Evolutionary conservation across 2,888 invertebrate species (phyloP).

Genomic region (Cryptops parisi): DNA sequence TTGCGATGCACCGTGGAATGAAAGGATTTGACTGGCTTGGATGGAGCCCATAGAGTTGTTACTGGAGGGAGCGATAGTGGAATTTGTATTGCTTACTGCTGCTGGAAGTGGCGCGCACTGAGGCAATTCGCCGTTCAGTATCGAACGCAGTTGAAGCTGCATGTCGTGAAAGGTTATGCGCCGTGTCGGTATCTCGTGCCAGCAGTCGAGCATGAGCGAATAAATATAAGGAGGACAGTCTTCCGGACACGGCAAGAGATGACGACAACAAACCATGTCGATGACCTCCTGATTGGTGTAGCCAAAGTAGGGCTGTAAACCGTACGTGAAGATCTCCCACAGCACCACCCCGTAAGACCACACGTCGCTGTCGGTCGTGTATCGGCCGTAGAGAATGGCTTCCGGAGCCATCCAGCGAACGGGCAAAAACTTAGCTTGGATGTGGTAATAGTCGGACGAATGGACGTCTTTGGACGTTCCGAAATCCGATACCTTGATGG

Average conservation of each 20-base stretch:
- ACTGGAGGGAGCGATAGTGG: constrained; percentile 37
- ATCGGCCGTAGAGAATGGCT: constrained; percentile 92
- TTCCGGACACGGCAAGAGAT: constrained; percentile 80
- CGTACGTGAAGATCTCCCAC: constrained; percentile 98
- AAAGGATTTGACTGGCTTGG: constrained; percentile 26
- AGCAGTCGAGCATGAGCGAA: constrained; percentile 94
- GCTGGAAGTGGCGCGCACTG: constrained; percentile 28
- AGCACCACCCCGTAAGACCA: constrained; percentile 98
- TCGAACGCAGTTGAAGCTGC: constrained; percentile 60
- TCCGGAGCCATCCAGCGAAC: constrained; percentile 99
- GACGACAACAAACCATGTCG: constrained; percentile 87
- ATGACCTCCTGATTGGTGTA: constrained; percentile 96
- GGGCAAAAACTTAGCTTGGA: constrained; percentile 85
- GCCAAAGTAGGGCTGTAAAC: constrained; percentile 82
- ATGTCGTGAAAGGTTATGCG: constrained; percentile 89
- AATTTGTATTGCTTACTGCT: no score
- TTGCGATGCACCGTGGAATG: neutral
- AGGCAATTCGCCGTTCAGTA: constrained; percentile 34
- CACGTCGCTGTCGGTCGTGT: constrained; percentile 93
- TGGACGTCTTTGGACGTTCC: constrained; percentile 77
- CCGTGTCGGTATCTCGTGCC: constrained; percentile 84
- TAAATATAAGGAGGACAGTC: constrained; percentile 86
- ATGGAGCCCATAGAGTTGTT: constrained; percentile 37
- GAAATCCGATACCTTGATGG: constrained; percentile 93
- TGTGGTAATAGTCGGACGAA: constrained; percentile 85